Base-by-base conservation (phyloP, 2,888 invertebrate species). In the Lordiphosa fenestrarum region DNA sequence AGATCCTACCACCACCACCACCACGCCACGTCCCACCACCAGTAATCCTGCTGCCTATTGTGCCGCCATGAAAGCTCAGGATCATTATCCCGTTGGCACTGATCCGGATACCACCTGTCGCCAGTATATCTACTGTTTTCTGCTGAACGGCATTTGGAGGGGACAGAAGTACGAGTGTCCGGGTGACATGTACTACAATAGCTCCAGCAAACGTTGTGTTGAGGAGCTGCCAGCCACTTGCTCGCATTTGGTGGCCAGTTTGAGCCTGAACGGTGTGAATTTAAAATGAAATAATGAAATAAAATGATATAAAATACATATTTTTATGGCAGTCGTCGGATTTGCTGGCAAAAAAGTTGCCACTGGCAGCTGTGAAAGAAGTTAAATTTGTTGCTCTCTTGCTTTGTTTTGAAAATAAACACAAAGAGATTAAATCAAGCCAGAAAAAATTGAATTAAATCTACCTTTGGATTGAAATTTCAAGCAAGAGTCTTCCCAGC, bases 131-230 rank as follows among this genome's bases (percentile, higher is more conserved):
- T 57, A 73, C 21, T 87, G 87, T 37, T 74, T 61, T 9, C 51
- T 54, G 5, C 48, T 68, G 1, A 54, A 30, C 21, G 69, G 63
- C 40, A 49, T 3, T 3, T 87, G 87, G 87, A 44, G 4, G 19
- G 87, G 87, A 2, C 53, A 65, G 2, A 35, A 59, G 6, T 87
- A 86, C 53, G 65, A 59, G 5, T 87, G 87, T 47, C 73, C 87
- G 0, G 87, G 85, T 2, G 53, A 30, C 3, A 70, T 82, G 3
- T 87, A 73, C 56, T 87, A 72, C 47, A 56, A 67, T 59, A 71
- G 77, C 19, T 19, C 59, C 4, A 66, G 66, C 7, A 67, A 57
- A 3, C 56, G 35, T 3, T 87, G 87, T 41, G 25, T 25, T 25
- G 25, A 25, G 6, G 65, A 62, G 0, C 35, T 69, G 44, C 87